Base-by-base conservation (phyloP, 1,140 invertebrate genomes). In the Leptonema lineaticorne region DNA sequence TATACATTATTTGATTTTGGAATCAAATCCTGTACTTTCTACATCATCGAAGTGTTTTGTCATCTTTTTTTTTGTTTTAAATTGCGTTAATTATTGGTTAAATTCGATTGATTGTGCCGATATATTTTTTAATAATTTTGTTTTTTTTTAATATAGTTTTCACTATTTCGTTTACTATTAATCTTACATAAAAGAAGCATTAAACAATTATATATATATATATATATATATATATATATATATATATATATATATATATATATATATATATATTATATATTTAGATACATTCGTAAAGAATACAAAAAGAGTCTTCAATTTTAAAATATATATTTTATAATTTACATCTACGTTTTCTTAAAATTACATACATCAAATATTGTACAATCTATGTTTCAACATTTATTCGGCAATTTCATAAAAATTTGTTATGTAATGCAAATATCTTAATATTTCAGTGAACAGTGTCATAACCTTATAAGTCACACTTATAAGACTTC, bases 401-500 rank as follows among this genome's bases (percentile, higher is more conserved):
- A n/a, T n/a, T n/a, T 58, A 24, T 29, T 29, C 18, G 14, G n/a
- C n/a, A 6, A 14, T 62, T 24, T 11, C n/a, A 37, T 63, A 14
- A 9, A 26, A 26, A 66, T 58, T 24, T 18, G 45, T 41, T 62
- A 24, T 62, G 24, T 45, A 63, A 28, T 45, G 9, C 11, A 46
- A 24, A 37, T 46, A n/a, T 53, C 22, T 53, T 26, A 29, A n/a
- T 18, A 9, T 85, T 87, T 67, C 77, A 92, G 90, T 80, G 92
- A 95, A 79, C 93, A 96, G 78, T 96, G 94, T 78, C 93, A 95
- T 75, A 94, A 93, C 76, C 82, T 95, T 48, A 91, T 97, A 68
- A 93, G 89, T 76, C 90, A 88, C 59, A 91, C 90, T 26, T 97
- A 94, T 76, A 93, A 92, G 78, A 94, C 93, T 16, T 96, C 93